These are phyloP conservation scores for Nomada fucata DNA, from an alignment of 2,888 invertebrate species.

Conservation along the genomic window DNA sequence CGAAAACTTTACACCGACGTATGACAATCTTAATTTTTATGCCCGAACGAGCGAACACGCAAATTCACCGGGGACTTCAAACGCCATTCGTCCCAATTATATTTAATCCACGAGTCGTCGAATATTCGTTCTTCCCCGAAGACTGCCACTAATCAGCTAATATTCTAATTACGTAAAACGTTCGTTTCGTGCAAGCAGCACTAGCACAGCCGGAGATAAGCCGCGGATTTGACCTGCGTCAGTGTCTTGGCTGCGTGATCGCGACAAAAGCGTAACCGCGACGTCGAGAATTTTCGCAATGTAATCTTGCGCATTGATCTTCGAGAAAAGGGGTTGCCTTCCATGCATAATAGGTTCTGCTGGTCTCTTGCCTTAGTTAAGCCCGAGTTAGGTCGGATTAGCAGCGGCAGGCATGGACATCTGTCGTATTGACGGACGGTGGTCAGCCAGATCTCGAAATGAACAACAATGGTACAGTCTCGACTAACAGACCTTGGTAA, in stretches of 20 bases:
- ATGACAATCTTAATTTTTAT: neutral
- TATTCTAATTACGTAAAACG: constrained; percentile 36
- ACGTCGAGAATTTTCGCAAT: constrained; percentile 80
- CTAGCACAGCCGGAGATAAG: constrained; percentile 13
- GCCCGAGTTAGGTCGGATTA: constrained; percentile 83
- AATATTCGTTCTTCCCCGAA: neutral
- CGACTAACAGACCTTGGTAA: constrained; percentile 45
- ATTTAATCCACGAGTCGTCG: neutral
- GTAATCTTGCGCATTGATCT: constrained; percentile 84
- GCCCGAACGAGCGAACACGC: too few species aligned
- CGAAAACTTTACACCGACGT: neutral
- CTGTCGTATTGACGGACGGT: constrained; percentile 82
- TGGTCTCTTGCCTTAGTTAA: constrained; percentile 81
- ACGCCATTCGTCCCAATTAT: too few species aligned
- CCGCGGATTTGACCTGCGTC: neutral
- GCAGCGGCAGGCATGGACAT: constrained; percentile 79
- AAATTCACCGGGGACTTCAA: neutral
- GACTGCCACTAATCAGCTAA: neutral
- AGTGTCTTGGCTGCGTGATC: constrained; percentile 30
- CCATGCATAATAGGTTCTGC: constrained; percentile 80
- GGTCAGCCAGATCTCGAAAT: constrained; percentile 82
- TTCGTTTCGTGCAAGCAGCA: neutral
- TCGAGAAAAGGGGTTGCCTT: constrained; percentile 80
- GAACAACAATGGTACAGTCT: constrained; percentile 80
- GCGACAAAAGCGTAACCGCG: constrained; percentile 74